Conservation (phyloP, 2,113 vertebrate species). For the Tetrao urogallus region DNA sequence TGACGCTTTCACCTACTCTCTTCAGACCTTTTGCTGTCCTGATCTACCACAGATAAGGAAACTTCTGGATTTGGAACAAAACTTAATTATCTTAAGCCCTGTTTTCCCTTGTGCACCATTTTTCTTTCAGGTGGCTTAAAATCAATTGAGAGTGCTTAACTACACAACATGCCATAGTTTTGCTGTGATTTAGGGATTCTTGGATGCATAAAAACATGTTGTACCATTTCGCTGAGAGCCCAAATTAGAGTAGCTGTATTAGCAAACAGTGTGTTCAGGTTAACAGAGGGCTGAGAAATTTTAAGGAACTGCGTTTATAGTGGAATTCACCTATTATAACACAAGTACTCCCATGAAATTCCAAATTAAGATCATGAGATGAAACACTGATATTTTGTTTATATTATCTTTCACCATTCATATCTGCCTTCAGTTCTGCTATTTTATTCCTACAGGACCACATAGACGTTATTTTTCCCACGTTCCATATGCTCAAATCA, state of each 20-base stretch:
- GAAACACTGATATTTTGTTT: slow-evolving; percentile 38
- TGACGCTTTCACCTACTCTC: background rate
- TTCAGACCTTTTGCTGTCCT: background rate
- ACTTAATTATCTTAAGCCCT: background rate
- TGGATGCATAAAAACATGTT: background rate
- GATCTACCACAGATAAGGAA: background rate
- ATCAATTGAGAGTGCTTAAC: background rate
- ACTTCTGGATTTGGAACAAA: background rate
- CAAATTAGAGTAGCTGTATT: background rate
- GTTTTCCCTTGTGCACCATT: background rate
- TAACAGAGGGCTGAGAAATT: background rate
- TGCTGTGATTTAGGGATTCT: background rate
- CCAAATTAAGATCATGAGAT: slow-evolving; percentile 7
- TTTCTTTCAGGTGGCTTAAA: background rate
- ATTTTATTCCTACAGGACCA: slow-evolving; percentile 39
- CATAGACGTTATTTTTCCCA: slow-evolving; percentile 58
- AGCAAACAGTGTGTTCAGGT: background rate
- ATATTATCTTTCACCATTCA: slow-evolving; percentile 44
- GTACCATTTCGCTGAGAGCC: background rate
- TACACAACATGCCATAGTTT: background rate
- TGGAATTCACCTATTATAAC: slow-evolving; percentile 18
- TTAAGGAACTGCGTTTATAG: slow-evolving; percentile 7
- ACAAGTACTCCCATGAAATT: slow-evolving; percentile 25
- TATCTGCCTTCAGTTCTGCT: slow-evolving; percentile 45
- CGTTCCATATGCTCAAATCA: slow-evolving; percentile 59